A percentile compares a stretch with the other conserved stretches of the same genome.
Evolutionary conservation across 37 sponge, comb jelly and placozoan species (phyloP).

Genomic region (Lycopodina hypogea): DNA sequence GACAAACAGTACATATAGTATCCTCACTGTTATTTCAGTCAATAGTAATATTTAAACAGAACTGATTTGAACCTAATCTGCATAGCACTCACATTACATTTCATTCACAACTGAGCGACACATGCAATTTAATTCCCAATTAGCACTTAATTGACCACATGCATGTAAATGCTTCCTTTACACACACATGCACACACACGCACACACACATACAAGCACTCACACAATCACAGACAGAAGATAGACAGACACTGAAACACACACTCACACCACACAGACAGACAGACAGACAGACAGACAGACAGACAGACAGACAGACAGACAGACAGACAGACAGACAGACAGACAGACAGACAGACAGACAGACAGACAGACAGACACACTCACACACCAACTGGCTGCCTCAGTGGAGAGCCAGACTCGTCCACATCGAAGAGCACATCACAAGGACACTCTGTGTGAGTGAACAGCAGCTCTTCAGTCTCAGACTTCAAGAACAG

Average conservation of each 20-base stretch:
- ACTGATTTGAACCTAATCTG: too few relatives aligned
- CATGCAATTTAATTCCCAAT: too few relatives aligned
- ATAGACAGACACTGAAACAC: neutral
- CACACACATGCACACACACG: neutral
- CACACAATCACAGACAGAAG: constrained; percentile 5
- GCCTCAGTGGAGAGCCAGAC: constrained; percentile 1
- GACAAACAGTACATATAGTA: too few relatives aligned
- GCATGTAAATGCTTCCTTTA: too few relatives aligned
- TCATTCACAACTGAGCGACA: too few relatives aligned
- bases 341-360: neutral
- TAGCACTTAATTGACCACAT: too few relatives aligned
- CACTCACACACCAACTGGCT: constrained; percentile 27
- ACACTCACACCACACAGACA: neutral
- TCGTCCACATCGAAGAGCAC: constrained; percentile 33
- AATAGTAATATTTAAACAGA: too few relatives aligned
- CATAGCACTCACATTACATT: too few relatives aligned
- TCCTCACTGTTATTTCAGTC: too few relatives aligned
- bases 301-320: neutral
- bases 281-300: neutral
- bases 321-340: neutral
- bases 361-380: too few relatives aligned
- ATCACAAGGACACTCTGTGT: constrained; percentile 55
- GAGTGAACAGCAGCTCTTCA: constrained; percentile 35
- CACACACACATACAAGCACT: neutral
- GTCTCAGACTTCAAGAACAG: constrained; percentile 34